Evolutionary conservation across 2,888 invertebrate species (phyloP), one percentile per base, ranked within the genome.

Genomic region (Tiliacea citrago): DNA sequence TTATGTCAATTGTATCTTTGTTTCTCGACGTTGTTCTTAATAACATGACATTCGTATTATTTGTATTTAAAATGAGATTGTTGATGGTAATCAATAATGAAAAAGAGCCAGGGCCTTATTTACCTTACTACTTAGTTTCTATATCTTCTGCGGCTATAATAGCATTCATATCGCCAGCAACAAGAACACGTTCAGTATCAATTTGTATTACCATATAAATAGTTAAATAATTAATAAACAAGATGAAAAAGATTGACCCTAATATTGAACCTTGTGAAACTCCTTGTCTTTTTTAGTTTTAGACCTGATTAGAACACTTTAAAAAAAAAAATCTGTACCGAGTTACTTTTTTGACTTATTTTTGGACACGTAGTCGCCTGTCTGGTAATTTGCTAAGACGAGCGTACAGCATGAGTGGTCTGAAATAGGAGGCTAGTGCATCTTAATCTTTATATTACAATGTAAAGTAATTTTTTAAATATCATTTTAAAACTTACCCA

Each of bases 401-500:
- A n/a, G n/a, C n/a, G n/a, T n/a, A n/a, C n/a, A n/a, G n/a, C n/a
- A n/a, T 24, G 39, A n/a, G 18, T 29, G 47, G 12, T 12, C 24
- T 7, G 0, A 63, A 45, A 63, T 12, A n/a, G 3, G 42, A 6
- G 9, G 42, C 16, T 42, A 45, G 24, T n/a, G 62, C 2, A 35
- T 49, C 21, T 35, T 7, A 62, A 58, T 7, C n/a, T 35, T 47
- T 60, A 47, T 10, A n/a, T 35, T 39, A 53, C 35, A 49, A 13
- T 9, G 16, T 4, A 9, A 47, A 35, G 13, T 13, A 0, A 39
- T 61, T 61, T n/a, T 10, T 10, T 6, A 29, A 29, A 21, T 8
- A 13, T 18, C 0, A n/a, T 45, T 45, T 16, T 10, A 16, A 7
- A 12, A 89, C 91, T 89, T 88, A 96, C 96, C 96, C 96, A 96